Conservation (phyloP, 2,888 invertebrate genomes). For the Tortricodes alternella region DNA sequence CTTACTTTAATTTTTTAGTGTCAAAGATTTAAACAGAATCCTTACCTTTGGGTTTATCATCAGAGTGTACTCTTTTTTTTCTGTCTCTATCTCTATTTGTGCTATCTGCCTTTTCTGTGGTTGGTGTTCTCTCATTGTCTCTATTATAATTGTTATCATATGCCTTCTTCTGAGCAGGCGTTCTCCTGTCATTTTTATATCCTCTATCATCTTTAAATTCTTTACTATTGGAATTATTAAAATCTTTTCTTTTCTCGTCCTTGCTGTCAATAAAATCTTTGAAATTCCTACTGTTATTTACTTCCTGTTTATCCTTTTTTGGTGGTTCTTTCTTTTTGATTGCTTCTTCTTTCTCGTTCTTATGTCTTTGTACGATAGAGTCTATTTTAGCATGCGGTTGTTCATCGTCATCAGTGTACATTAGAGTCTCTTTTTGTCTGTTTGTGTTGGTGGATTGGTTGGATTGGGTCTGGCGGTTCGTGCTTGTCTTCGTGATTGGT, state of each 20-base stretch:
- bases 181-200: slow-evolving; percentile 23
- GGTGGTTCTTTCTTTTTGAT: slow-evolving; percentile 15
- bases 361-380: slow-evolving; percentile 59
- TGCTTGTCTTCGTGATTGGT: slow-evolving; percentile 44
- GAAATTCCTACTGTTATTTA: slow-evolving; percentile 17
- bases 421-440: slow-evolving; percentile 63
- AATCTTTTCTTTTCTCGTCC: not conserved
- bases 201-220: not conserved
- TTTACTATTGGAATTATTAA: slow-evolving; percentile 2
- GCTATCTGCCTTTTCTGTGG: slow-evolving; percentile 4
- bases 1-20: too few relatives aligned
- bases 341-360: slow-evolving; percentile 45
- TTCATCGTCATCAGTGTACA: slow-evolving; percentile 74
- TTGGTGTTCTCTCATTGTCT: not conserved
- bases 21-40: not conserved
- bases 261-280: slow-evolving; percentile 19
- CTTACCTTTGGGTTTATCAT: slow-evolving; percentile 11
- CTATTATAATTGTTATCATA: slow-evolving; percentile 12
- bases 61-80: slow-evolving; percentile 20
- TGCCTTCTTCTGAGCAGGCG: slow-evolving; percentile 4
- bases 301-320: slow-evolving; percentile 8
- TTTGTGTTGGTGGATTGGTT: slow-evolving; percentile 28
- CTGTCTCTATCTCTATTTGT: slow-evolving; percentile 15
- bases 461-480: slow-evolving; percentile 6
- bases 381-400: slow-evolving; percentile 69